Evolutionary conservation across 2,113 vertebrate genomes (phyloP).

Genomic region (Cyanoliseus patagonus): DNA sequence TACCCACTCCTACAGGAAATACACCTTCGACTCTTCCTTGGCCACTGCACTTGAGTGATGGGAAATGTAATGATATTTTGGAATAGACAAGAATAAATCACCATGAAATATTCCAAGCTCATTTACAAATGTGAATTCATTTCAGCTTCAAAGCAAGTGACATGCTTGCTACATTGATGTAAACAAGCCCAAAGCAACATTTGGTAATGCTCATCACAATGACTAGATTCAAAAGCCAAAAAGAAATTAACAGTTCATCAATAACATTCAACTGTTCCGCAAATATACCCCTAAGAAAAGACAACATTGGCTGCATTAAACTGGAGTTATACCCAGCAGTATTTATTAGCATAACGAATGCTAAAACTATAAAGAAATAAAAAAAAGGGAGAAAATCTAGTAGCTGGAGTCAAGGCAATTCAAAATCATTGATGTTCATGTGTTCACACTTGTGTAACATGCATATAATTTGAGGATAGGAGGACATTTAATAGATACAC

Average conservation of each 20-base stretch:
- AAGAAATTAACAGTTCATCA: slow-evolving; percentile 31
- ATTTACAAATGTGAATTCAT: slow-evolving; percentile 8
- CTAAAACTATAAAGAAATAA: neutral
- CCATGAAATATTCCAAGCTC: neutral
- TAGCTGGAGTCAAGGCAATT: neutral
- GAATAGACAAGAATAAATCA: neutral
- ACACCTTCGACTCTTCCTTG: accelerated
- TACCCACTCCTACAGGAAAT: neutral
- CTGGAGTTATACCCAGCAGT: neutral
- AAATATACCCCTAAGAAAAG: neutral
- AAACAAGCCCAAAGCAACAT: slow-evolving; percentile 33
- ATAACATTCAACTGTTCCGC: neutral
- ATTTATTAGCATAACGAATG: neutral
- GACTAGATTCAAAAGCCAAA: slow-evolving; percentile 16
- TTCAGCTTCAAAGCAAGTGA: slow-evolving; percentile 26
- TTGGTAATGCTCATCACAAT: neutral
- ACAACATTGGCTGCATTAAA: neutral
- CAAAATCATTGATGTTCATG: neutral
- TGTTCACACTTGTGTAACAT: neutral
- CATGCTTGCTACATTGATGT: neutral
- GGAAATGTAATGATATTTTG: neutral
- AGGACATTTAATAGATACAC: neutral
- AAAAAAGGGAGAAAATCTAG: neutral
- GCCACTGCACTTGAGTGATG: neutral
- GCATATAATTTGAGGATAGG: neutral